Evolutionary conservation across 2,797 vertebrate genomes (phyloP).

Genomic region (Micrastur ruficollis): DNA sequence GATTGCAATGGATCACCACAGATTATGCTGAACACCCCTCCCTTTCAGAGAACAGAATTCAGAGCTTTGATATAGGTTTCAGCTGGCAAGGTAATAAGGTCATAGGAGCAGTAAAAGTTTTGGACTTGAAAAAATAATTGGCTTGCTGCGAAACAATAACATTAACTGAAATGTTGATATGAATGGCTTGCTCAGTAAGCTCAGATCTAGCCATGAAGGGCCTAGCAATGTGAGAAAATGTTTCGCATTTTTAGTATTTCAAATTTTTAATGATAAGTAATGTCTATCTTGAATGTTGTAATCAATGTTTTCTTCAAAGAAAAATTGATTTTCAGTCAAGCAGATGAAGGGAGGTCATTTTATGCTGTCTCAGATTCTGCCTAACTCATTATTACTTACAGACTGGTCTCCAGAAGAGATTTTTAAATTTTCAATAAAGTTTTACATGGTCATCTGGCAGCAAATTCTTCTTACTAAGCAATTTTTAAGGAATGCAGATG

Average conservation of each 20-base stretch:
- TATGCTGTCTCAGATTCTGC: not conserved
- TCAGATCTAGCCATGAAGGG: not conserved
- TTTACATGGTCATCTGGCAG: not conserved
- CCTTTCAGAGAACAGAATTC: not conserved
- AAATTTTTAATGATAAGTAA: not conserved
- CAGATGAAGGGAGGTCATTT: not conserved
- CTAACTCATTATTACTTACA: not conserved
- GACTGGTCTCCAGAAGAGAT: not conserved
- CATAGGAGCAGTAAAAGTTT: not conserved
- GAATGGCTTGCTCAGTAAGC: not conserved
- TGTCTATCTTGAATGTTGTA: not conserved
- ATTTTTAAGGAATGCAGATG: not conserved
- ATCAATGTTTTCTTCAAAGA: not conserved
- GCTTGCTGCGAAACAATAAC: not conserved
- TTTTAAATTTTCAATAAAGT: not conserved
- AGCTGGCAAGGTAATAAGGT: not conserved
- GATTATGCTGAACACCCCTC: not conserved
- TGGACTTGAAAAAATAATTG: not conserved
- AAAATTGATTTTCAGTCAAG: constrained; percentile 28
- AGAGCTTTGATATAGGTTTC: not conserved
- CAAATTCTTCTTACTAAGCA: not conserved
- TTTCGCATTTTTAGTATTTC: not conserved
- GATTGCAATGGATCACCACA: not conserved
- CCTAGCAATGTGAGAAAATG: not conserved
- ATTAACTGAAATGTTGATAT: not conserved